Base-by-base conservation (phyloP, 2,113 vertebrate genomes). In the Forbesichthys agassizii region DNA sequence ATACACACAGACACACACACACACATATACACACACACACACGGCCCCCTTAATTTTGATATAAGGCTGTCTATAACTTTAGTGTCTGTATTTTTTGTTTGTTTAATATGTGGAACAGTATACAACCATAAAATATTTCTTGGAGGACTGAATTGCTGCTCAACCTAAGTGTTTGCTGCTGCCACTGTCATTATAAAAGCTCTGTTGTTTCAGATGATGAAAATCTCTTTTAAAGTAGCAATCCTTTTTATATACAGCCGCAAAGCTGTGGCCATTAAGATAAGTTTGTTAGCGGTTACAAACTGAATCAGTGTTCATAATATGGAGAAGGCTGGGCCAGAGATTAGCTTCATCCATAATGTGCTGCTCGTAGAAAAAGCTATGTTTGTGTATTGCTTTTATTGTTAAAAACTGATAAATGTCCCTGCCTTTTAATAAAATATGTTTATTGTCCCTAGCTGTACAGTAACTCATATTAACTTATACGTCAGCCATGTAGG, bases 331-430 rank as follows among this genome's bases (percentile, higher is more conserved):
- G 48, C 64, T n/a, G 70, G 57, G 53, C 68, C 5, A 0, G 47
- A 73, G 70, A 80, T 47, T 48, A 78, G 80, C 33, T 82, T 78
- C 48, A 71, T 85, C 58, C 62, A 61, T 74, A 66, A 51, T 33
- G 57, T 84, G 75, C 84, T 90, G 86, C 84, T 88, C 74, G 73
- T 63, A 82, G 65, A 70, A 71, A 66, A 89, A 84, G 71, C 75
- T 84, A 66, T 69, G 62, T 59, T 71, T 65, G 58, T 64, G 69
- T 71, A 68, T 63, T 58, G 65, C 58, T 84, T 63, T 79, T 73
- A 69, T 75, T 81, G 62, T 27, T 27, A 27, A 27, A 59, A 70
- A 69, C 11, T 81, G 78, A 73, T 76, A 66, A 72, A 85, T 78
- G 64, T 71, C 57, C 51, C 53, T 64, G 13, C 36, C 56, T 63